Evolutionary conservation across 1,140 invertebrate genomes (phyloP), one percentile per base, ranked within the genome.

Genomic region (Drosophila murphyi): DNA sequence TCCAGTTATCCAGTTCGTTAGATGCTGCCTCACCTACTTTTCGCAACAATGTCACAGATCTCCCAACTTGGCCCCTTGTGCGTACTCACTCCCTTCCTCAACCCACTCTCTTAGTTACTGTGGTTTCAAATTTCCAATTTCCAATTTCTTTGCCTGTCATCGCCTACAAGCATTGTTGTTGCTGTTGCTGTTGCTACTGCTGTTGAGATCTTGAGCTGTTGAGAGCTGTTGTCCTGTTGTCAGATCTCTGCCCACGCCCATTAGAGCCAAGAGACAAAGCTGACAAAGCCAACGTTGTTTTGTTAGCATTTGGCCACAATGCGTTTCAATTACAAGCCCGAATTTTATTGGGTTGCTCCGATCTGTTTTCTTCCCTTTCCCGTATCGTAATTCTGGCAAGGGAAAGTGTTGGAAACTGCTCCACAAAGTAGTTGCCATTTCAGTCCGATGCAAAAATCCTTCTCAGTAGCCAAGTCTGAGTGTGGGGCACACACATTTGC

Each of bases 301-400:
- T 51, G 3, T 43, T 65, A 57, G 71, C 74, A 80, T 85, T 82
- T 85, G 57, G 65, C 51, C 55, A 69, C 87, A 88, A 80, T 87
- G 82, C 82, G 82, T 88, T 87, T 87, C 83, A 88, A 87, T 87
- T 87, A 88, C 82, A 80, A 77, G 61, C 65, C 83, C 72, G 61
- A 80, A 88, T 82, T 88, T 87, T 76, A 88, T 77, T 74, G 82
- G 54, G 51, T 63, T 78, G 61, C 62, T 82, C 71, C 50, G 82
- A 87, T 77, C 76, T 74, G 39, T 29, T 43, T 43, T 43, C 39
- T 43, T 43, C n/a, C 3, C 32, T 61, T n/a, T 45, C 47, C 48
- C 39, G 32, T 45, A 56, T 51, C 65, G 20, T 1, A 20, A 20
- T 20, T 77, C 54, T 63, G 59, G 29, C 68, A 88, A 88, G 83